Evolutionary conservation across 1,140 invertebrate species (phyloP), one percentile per base, ranked within the genome.

Genomic region (Phenacoccus solenopsis): DNA sequence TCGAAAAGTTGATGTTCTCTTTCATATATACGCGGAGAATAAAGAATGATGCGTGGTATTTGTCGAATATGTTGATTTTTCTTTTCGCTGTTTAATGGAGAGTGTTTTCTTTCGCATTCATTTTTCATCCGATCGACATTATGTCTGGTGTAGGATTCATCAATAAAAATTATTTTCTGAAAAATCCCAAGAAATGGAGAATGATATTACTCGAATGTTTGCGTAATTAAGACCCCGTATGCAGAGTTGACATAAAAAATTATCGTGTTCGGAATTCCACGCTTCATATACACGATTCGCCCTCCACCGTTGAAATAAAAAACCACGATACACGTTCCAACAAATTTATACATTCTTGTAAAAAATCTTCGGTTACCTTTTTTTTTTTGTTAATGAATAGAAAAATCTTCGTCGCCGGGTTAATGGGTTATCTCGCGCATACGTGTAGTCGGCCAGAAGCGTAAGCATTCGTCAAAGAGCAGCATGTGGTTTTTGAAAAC

Each of bases 41-140:
- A 49, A 49, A 49, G 38, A 49, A 49, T 16, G 38, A 49, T 49
- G 5, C 12, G 20, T 49, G 30, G 38, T 49, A 49, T 49, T 49
- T n/a, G n/a, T n/a, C 38, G 38, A 49, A 49, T n/a, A n/a, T 49
- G 38, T 49, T 49, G 38, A 49, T 49, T 49, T 49, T 49, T 32
- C 16, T 49, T 49, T 49, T 32, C 16, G 38, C 38, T 16, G 38
- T 49, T 16, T n/a, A 9, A 49, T n/a, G 5, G 38, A 49, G 5
- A 49, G 38, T n/a, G 38, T n/a, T 16, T 49, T 32, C 20, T 49
- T 16, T 49, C 38, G 16, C 38, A n/a, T 49, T 49, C 38, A 49
- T 49, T 49, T 49, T 49, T 49, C 38, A 49, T 49, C 3, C 20
- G 20, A 16, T 49, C 20, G 38, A 49, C 38, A n/a, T 32, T 49